Evolutionary conservation across 2,888 invertebrate genomes (phyloP).

Genomic region (Ormyrus nitidulus): DNA sequence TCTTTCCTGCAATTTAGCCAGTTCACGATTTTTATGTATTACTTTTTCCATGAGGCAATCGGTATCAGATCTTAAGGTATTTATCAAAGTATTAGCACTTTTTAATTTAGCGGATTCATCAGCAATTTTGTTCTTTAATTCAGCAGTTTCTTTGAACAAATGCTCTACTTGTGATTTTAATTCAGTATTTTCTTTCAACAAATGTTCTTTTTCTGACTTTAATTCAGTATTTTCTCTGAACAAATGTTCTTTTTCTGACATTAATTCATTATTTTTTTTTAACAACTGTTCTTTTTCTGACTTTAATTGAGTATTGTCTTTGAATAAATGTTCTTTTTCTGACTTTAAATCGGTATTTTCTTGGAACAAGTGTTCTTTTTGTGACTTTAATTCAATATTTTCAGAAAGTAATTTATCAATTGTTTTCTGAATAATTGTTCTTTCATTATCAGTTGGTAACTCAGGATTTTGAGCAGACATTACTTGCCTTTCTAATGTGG

Average conservation of each 20-base stretch:
- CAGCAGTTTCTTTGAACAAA: conserved; percentile 49
- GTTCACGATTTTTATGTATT: conserved; percentile 61
- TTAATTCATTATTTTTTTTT: neutral
- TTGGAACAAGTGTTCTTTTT: too few species aligned
- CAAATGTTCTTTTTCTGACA: conserved; percentile 33
- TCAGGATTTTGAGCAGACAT: conserved; percentile 69
- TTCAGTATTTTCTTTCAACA: too few species aligned
- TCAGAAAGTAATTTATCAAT: conserved; percentile 28
- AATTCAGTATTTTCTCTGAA: conserved; percentile 41
- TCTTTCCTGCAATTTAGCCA: conserved; percentile 76
- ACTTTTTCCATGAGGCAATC: conserved; percentile 55
- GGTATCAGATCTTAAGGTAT: conserved; percentile 48
- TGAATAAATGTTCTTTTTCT: conserved; percentile 21
- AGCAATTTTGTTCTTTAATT: conserved; percentile 39
- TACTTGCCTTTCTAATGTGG: conserved; percentile 79
- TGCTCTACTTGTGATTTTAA: too few species aligned
- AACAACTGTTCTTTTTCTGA: neutral
- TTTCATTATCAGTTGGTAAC: conserved; percentile 31
- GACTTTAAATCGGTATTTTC: too few species aligned
- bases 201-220: conserved; percentile 41
- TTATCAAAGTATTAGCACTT: conserved; percentile 18
- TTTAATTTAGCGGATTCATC: conserved; percentile 51
- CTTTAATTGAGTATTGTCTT: conserved; percentile 17
- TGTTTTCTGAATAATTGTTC: conserved; percentile 41
- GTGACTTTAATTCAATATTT: neutral